Conservation (phyloP, 35 echinoderm and acorn worm genomes). For the Nesometra sesokonis region DNA sequence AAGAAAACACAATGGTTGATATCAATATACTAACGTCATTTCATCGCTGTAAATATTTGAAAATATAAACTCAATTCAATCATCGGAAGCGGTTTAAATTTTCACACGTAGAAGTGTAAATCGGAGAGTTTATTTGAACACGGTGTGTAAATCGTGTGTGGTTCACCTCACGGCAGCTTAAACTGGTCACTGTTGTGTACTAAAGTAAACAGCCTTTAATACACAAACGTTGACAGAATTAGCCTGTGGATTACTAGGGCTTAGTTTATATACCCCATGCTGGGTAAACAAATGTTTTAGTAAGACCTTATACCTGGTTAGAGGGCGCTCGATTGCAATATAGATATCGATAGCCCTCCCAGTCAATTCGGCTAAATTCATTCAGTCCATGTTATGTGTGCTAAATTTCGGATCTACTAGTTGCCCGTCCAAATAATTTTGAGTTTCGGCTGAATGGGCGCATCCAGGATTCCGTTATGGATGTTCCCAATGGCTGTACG, state of each 20-base stretch:
- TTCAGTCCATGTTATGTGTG: no score
- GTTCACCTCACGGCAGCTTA: neutral
- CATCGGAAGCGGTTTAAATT: neutral
- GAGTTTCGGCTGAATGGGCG: no score
- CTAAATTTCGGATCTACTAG: no score
- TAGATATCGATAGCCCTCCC: no score
- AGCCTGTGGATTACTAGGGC: neutral
- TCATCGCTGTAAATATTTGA: neutral
- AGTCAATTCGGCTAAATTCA: no score
- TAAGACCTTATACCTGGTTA: neutral
- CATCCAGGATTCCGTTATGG: no score
- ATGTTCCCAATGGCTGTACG: no score
- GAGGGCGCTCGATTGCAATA: no score
- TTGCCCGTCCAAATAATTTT: no score
- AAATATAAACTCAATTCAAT: neutral
- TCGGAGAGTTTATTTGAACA: neutral
- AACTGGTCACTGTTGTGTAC: neutral
- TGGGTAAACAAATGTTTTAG: neutral
- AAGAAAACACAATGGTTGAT: neutral
- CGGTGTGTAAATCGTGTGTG: neutral
- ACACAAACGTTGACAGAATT: neutral
- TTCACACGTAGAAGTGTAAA: neutral
- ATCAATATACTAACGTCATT: neutral
- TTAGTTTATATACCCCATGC: neutral
- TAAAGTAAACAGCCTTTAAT: neutral